Percentiles rank a stretch among this genome's conserved stretches.
Evolutionary conservation across 1,140 invertebrate species (phyloP).

Genomic region (Formica exsecta): DNA sequence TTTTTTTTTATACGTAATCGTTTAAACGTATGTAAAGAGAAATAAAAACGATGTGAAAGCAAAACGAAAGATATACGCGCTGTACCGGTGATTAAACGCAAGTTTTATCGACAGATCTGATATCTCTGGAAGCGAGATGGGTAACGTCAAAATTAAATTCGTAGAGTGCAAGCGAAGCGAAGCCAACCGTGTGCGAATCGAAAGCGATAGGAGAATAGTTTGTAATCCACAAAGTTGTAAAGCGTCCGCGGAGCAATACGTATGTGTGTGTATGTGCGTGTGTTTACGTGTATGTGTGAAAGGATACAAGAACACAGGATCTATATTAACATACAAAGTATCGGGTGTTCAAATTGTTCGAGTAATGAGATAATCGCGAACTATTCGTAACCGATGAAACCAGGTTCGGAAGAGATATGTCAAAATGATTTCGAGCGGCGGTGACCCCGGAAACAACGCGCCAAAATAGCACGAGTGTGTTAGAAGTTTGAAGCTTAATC

Average conservation of each 20-base stretch:
- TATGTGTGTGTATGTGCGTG: too few species aligned
- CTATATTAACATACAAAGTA: constrained; percentile 37
- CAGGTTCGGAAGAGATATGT: constrained; percentile 26
- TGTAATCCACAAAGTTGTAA: constrained; percentile 46
- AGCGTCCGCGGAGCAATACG: not conserved
- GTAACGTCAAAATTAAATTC: constrained; percentile 59
- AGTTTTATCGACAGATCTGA: constrained; percentile 57
- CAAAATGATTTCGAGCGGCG: constrained; percentile 34
- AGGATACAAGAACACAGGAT: constrained; percentile 28
- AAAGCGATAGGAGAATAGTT: constrained; percentile 29
- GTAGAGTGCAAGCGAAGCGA: constrained; percentile 3
- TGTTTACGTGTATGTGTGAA: too few species aligned
- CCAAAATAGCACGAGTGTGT: constrained; percentile 12
- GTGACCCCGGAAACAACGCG: constrained; percentile 18
- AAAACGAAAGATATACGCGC: constrained; percentile 52
- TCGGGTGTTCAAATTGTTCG: constrained; percentile 30
- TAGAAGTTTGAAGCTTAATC: constrained; percentile 42
- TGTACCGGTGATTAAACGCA: constrained; percentile 50
- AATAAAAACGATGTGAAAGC: constrained; percentile 54
- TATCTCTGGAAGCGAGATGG: constrained; percentile 52
- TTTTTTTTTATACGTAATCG: not conserved
- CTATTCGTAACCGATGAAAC: constrained; percentile 43
- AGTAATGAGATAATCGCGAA: constrained; percentile 48
- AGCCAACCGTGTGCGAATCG: constrained; percentile 23
- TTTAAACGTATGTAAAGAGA: not conserved